These are phyloP conservation scores for Cranoglanis bouderius DNA, from an alignment of 2,113 vertebrate genomes.

Conservation along the genomic window DNA sequence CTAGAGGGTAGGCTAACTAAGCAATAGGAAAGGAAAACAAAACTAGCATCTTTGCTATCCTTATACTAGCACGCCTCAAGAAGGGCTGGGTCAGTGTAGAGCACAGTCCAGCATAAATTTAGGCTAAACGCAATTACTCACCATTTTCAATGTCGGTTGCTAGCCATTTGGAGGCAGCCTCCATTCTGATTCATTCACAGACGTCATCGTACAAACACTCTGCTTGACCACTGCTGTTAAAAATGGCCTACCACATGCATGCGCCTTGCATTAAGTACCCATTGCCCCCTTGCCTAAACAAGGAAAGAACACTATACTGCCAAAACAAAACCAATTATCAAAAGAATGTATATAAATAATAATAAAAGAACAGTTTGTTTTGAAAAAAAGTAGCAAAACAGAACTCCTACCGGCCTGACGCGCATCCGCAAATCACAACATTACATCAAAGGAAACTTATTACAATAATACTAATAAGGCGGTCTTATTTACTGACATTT, in stretches of 20 bases:
- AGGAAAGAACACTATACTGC: neutral
- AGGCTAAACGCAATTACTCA: slow-evolving; percentile 41
- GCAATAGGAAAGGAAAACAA: neutral
- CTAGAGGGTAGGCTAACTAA: neutral
- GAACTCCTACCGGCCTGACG: neutral
- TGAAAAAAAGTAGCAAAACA: neutral
- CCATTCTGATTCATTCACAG: slow-evolving; percentile 50
- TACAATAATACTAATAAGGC: neutral
- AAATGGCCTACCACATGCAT: slow-evolving; percentile 46
- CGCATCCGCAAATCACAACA: neutral
- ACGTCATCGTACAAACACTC: slow-evolving; percentile 51
- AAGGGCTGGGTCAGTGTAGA: slow-evolving; percentile 42
- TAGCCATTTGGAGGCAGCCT: slow-evolving; percentile 40
- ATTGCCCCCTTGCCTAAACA: neutral
- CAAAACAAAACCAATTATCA: neutral
- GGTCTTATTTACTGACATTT: slow-evolving; percentile 26
- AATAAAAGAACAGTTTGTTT: neutral
- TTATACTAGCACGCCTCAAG: neutral
- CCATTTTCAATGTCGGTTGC: slow-evolving; percentile 41
- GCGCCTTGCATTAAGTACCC: slow-evolving; percentile 28
- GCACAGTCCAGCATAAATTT: slow-evolving; percentile 49
- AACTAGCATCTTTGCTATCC: neutral
- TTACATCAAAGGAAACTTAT: slow-evolving; percentile 19
- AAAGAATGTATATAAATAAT: neutral
- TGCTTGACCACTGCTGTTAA: slow-evolving; percentile 54